Conservation (phyloP, 2,113 vertebrate genomes). For the Columba janthina region DNA sequence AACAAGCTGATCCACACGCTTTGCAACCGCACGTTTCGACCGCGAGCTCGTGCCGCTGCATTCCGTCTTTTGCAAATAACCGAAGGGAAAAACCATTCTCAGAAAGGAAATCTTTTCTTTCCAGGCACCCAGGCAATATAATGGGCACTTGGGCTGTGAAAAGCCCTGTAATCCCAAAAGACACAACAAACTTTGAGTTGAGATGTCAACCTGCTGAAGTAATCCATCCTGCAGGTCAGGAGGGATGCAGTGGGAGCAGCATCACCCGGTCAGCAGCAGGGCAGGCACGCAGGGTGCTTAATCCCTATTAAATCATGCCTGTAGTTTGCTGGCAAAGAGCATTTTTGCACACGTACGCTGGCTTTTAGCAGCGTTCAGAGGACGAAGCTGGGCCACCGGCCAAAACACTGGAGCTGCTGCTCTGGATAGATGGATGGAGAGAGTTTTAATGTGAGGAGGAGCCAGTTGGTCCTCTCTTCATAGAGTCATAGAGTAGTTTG, state of each 20-base stretch:
- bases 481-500: not conserved
- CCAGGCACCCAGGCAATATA: conserved; percentile 6
- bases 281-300: not conserved
- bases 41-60: fast-evolving
- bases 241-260: not conserved
- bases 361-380: not conserved
- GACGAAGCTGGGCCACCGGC: not conserved
- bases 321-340: not conserved
- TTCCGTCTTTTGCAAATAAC: not conserved
- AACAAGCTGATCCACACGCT: not conserved
- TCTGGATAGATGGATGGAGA: not conserved
- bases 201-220: not conserved
- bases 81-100: not conserved
- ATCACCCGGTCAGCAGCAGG: not conserved
- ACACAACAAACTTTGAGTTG: not conserved
- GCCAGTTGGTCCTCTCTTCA: not conserved
- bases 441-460: not conserved
- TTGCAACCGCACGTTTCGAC: fast-evolving
- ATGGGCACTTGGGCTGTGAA: not conserved
- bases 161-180: conserved; percentile 27
- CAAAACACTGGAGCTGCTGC: not conserved
- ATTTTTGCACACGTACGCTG: not conserved
- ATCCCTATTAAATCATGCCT: not conserved
- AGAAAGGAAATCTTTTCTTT: not conserved
- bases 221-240: not conserved